Evolutionary conservation across 2,113 vertebrate species (phyloP), one percentile per base, ranked within the genome.

Genomic region (Rhadina sibilatrix): DNA sequence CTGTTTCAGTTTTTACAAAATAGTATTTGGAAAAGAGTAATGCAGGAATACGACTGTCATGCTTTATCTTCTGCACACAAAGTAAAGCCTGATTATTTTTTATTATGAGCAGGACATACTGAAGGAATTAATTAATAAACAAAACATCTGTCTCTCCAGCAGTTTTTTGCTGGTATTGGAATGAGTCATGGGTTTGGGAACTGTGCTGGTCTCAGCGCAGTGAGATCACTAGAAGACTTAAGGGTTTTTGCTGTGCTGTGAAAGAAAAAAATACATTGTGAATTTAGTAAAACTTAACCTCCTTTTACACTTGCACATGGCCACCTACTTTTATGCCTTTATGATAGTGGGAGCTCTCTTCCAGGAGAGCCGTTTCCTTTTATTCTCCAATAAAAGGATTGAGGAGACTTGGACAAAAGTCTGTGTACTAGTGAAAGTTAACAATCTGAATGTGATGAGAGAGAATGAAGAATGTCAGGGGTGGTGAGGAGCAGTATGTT

Each of bases 121-220:
- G 74, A 91, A 90, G 54, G 37, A 94, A 90, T 94, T 94, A 94
- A 90, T 89, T 91, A 9, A 76, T 94, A 92, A 95, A 65, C 77
- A 95, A 89, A 95, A 79, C 69, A 76, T 75, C 77, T 93, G 70
- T 91, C 61, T 91, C 54, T 37, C 74, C 15, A 91, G 87, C 77
- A 90, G 1, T 83, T 80, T 86, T 81, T 89, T 96, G 7, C 86
- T 72, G 64, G 77, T 33, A 42, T 83, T 2, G 6, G 53, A 71
- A 63, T 96, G 87, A 97, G 65, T 96, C 91, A 94, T 80, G 27
- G 28, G 10, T 65, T 89, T 93, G 89, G 82, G 70, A 94, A 70
- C 84, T 80, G 46, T 95, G 84, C 87, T 90, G 54, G 50, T 91
- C 74, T 94, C 87, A 70, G 74, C 3, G 0, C 50, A 60, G 0